A percentile compares a stretch with the other conserved stretches of the same genome.
Evolutionary conservation across 2,113 vertebrate species (phyloP).

Genomic region (Opisthocomus hoazin): DNA sequence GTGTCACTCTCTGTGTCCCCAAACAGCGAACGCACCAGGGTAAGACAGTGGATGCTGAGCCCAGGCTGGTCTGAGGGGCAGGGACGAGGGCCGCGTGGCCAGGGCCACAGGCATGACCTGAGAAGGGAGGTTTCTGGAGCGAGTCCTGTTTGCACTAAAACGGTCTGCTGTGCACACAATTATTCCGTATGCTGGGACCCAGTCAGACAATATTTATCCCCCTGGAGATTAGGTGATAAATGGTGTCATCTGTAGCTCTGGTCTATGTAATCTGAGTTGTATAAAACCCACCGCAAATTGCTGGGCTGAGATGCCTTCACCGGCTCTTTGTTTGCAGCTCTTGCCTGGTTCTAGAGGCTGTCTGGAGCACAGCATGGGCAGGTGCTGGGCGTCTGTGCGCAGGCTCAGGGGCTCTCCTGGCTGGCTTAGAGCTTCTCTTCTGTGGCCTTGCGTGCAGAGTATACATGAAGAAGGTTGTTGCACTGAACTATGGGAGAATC

Average conservation of each 20-base stretch:
- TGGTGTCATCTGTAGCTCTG: not conserved
- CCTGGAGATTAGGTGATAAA: not conserved
- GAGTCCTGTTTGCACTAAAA: not conserved
- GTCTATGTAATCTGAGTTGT: not conserved
- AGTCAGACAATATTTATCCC: not conserved
- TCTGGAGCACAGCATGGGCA: not conserved
- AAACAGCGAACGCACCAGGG: not conserved
- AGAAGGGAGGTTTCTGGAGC: not conserved
- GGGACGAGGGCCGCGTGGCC: rapidly evolving
- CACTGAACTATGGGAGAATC: not conserved
- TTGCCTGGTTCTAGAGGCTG: not conserved
- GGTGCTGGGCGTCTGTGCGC: not conserved
- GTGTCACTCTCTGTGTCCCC: not conserved
- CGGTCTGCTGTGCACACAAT: not conserved
- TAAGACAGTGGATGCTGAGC: not conserved
- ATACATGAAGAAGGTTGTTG: rapidly evolving
- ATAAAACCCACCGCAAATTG: not conserved
- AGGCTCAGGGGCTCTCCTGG: not conserved
- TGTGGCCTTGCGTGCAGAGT: not conserved
- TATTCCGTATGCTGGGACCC: not conserved
- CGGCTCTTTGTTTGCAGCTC: not conserved
- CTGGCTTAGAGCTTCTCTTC: not conserved
- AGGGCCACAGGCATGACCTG: rapidly evolving
- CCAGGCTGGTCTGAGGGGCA: not conserved
- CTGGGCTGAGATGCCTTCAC: not conserved